Conservation (phyloP, 2,113 vertebrate species). For the Lota lota region DNA sequence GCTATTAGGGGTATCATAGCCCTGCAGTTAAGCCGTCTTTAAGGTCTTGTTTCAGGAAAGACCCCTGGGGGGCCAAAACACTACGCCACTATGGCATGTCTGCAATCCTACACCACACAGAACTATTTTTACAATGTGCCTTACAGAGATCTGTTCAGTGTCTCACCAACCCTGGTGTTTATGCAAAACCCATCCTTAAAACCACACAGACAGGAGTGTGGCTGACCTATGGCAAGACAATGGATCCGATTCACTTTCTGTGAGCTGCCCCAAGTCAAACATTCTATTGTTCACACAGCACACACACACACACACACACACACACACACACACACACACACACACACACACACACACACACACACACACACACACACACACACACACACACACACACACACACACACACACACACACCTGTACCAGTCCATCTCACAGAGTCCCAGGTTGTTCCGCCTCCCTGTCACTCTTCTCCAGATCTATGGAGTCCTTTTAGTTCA, state of each 20-base stretch:
- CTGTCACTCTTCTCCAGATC: conserved; percentile 9
- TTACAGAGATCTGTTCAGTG: no score
- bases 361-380: not conserved
- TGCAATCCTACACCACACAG: not conserved
- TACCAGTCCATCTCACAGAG: not conserved
- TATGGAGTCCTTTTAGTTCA: conserved; percentile 15
- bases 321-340: no score
- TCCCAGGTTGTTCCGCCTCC: conserved; percentile 10
- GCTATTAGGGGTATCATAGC: conserved; percentile 25
- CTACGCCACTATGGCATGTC: no score
- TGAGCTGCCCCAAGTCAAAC: no score
- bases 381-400: not conserved
- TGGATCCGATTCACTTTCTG: no score
- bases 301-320: not conserved
- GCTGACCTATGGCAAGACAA: no score
- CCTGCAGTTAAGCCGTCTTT: not conserved
- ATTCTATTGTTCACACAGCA: not conserved
- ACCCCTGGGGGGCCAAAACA: not conserved
- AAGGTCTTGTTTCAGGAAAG: not conserved
- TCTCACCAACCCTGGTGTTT: no score
- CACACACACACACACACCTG: not conserved
- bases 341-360: not conserved
- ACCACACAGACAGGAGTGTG: not conserved
- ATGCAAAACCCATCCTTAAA: no score
- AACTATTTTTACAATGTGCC: not conserved